Evolutionary conservation across 2,888 invertebrate species (phyloP).

Genomic region (Nasonovia ribisnigri): DNA sequence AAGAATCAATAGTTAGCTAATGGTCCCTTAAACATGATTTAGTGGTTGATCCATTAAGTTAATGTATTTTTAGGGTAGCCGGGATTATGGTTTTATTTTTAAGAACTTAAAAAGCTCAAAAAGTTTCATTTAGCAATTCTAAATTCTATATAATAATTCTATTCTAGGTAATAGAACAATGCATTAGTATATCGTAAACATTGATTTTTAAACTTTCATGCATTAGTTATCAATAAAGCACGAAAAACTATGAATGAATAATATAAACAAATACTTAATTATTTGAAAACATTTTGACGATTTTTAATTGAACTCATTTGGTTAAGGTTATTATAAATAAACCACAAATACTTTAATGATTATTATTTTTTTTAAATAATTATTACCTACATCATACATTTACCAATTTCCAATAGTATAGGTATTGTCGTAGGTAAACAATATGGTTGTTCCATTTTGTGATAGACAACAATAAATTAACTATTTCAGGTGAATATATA

Average conservation of each 20-base stretch:
- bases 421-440: not conserved
- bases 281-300: not conserved
- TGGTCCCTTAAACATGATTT: no score
- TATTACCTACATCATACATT: not conserved
- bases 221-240: not conserved
- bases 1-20: no score
- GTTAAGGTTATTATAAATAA: not conserved
- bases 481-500: not conserved
- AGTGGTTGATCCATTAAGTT: no score
- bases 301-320: not conserved
- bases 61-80: no score
- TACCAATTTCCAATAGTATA: not conserved
- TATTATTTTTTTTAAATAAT: not conserved
- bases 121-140: not conserved
- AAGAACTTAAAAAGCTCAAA: not conserved
- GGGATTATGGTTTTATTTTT: not conserved
- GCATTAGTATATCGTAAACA: not conserved
- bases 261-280: not conserved
- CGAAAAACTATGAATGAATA: not conserved
- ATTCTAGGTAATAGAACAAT: not conserved
- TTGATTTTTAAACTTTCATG: not conserved
- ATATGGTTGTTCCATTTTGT: not conserved
- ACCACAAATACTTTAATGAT: not conserved
- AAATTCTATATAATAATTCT: no score
- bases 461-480: not conserved